Conservation (phyloP, 92 coral and sea anemone species). For the Pocillopora grandis region DNA sequence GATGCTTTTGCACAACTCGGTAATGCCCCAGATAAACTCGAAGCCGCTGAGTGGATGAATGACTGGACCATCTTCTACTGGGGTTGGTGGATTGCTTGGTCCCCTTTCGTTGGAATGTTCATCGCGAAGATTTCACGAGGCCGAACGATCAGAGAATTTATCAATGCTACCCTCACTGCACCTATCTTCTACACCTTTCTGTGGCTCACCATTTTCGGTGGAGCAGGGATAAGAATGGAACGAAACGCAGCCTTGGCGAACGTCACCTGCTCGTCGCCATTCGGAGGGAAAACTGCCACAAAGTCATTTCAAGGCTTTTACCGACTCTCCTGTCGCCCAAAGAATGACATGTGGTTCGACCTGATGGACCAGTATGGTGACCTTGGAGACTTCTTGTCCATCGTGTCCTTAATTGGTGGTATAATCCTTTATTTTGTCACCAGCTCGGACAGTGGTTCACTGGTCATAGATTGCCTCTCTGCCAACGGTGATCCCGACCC, state of each 20-base stretch:
- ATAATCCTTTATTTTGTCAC: conserved; percentile 87
- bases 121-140: conserved; percentile 90
- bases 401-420: conserved; percentile 73
- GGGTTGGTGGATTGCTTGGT: conserved; percentile 99
- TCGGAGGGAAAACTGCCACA: conserved; percentile 61
- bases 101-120: conserved; percentile 91
- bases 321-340: conserved; percentile 74
- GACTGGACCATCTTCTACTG: conserved; percentile 94
- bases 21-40: conserved; percentile 82
- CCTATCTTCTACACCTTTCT: conserved; percentile 73
- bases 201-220: conserved; percentile 87
- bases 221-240: conserved; percentile 84
- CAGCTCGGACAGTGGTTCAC: conserved; percentile 90
- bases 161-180: conserved; percentile 74
- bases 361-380: conserved; percentile 78
- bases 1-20: conserved; percentile 92
- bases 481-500: conserved; percentile 94
- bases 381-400: conserved; percentile 63
- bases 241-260: conserved; percentile 71
- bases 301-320: conserved; percentile 56
- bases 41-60: conserved; percentile 85
- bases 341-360: conserved; percentile 79
- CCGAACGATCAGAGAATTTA: conserved; percentile 81
- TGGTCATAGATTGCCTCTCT: conserved; percentile 86
- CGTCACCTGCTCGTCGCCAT: conserved; percentile 71